Percentiles rank a stretch among this genome's conserved stretches.
These are phyloP conservation scores for Aphidius colemani DNA, from an alignment of 2,888 invertebrate species.

Conservation along the genomic window DNA sequence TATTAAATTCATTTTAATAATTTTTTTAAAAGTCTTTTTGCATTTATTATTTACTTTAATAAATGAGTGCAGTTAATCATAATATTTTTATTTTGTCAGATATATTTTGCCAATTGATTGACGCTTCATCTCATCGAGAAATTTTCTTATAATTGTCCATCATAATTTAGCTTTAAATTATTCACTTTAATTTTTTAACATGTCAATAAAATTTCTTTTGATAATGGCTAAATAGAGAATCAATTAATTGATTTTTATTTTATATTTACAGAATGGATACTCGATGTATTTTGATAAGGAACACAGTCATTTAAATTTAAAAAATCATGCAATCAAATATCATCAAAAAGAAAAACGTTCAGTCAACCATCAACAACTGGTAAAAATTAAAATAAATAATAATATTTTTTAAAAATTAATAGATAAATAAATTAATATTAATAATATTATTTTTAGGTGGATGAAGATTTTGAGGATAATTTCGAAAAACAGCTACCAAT, in stretches of 20 bases:
- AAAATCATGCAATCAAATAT: conserved; percentile 63
- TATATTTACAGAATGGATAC: conserved; percentile 61
- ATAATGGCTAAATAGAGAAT: too few relatives aligned
- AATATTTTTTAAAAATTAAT: not conserved
- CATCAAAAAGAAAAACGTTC: conserved; percentile 59
- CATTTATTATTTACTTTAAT: too few relatives aligned
- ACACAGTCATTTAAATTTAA: conserved; percentile 45
- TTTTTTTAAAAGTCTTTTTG: not conserved
- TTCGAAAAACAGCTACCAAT: not conserved
- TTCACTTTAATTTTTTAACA: not conserved
- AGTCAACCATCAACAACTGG: conserved; percentile 63
- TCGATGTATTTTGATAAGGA: conserved; percentile 61
- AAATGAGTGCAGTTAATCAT: too few relatives aligned
- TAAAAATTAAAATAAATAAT: conserved; percentile 37
- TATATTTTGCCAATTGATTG: conserved; percentile 41
- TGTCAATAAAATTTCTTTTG: conserved; percentile 4
- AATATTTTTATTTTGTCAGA: too few relatives aligned
- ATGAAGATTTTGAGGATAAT: not conserved
- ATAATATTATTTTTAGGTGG: not conserved
- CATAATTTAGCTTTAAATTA: not conserved
- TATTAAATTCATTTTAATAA: too few relatives aligned
- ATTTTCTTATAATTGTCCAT: not conserved
- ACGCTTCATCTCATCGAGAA: conserved; percentile 7
- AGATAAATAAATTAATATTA: not conserved
- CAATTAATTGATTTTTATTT: not conserved